phyloP scores from a whole-genome alignment of 2,113 vertebrate genomes.

The human (Homo sapiens) region DNA sequence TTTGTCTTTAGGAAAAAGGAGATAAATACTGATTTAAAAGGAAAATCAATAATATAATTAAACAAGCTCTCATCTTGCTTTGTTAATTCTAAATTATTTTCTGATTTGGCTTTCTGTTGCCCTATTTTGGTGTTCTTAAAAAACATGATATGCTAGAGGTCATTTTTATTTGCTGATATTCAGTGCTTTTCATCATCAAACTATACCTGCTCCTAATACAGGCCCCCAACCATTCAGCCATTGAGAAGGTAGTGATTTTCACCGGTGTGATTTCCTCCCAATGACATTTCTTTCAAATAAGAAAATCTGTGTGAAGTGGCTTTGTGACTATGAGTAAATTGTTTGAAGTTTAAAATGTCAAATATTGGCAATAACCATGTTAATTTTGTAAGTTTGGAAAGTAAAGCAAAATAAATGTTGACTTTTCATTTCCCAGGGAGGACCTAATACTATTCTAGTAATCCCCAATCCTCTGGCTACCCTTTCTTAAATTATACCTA shows the following conservation, averaged over 20 bases:
- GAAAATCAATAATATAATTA: constrained; percentile 60
- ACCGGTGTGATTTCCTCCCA: constrained; percentile 59
- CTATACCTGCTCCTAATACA: background rate
- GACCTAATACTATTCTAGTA: constrained; percentile 61
- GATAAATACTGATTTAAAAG: constrained; percentile 12
- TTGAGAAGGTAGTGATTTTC: constrained; percentile 59
- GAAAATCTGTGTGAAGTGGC: constrained; percentile 76
- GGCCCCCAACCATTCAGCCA: background rate
- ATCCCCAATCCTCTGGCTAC: constrained; percentile 64
- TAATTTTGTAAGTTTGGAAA: constrained; percentile 76
- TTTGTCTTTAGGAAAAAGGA: constrained; percentile 38
- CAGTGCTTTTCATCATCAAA: background rate
- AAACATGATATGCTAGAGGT: background rate
- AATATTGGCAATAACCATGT: constrained; percentile 69
- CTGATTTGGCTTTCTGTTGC: constrained; percentile 1
- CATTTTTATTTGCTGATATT: background rate
- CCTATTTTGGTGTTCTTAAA: background rate
- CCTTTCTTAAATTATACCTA: constrained; percentile 65
- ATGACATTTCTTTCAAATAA: constrained; percentile 81
- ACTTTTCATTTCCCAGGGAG: constrained; percentile 76
- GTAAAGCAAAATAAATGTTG: constrained; percentile 76
- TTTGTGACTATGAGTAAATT: constrained; percentile 80
- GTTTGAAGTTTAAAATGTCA: constrained; percentile 81
- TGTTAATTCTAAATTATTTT: constrained; percentile 49
- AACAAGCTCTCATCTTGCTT: constrained; percentile 30